Conservation (phyloP, 1,140 invertebrate species). For the Rhyacophila brunnea region DNA sequence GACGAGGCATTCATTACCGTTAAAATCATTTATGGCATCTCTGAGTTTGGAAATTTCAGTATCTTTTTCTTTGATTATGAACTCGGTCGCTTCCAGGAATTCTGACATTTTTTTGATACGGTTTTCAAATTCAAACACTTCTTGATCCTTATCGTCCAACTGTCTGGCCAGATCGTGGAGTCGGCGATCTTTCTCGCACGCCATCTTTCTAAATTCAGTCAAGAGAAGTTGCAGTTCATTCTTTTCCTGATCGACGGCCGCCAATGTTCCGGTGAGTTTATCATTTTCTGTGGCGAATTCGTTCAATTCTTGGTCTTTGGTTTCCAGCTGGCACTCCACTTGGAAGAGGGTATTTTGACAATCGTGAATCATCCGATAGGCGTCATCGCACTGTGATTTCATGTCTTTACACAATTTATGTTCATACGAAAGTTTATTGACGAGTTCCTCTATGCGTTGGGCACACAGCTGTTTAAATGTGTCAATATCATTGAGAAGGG, state of each 20-base stretch:
- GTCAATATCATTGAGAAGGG: constrained; percentile 16
- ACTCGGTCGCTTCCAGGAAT: constrained; percentile 30
- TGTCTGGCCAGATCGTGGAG: no score
- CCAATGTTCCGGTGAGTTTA: constrained; percentile 24
- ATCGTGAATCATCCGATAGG: constrained; percentile 16
- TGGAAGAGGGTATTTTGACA: constrained; percentile 16
- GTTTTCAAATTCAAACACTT: constrained; percentile 7
- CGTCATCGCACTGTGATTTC: constrained; percentile 24
- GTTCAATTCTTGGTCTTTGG: constrained; percentile 28
- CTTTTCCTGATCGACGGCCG: constrained; percentile 27
- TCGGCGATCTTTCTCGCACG: not conserved
- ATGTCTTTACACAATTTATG: constrained; percentile 10
- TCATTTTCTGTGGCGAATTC: constrained; percentile 29
- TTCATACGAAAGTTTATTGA: constrained; percentile 9
- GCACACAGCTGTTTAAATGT: constrained; percentile 10
- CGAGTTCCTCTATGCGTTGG: constrained; percentile 6
- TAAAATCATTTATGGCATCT: not conserved
- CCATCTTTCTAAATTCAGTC: constrained; percentile 14
- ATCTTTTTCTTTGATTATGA: constrained; percentile 27
- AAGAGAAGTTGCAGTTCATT: constrained; percentile 23
- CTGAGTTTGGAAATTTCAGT: constrained; percentile 4
- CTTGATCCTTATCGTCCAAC: not conserved
- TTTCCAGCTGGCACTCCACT: constrained; percentile 26
- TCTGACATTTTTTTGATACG: constrained; percentile 17
- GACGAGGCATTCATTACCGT: constrained; percentile 2